Evolutionary conservation across 2,113 vertebrate species (phyloP).

Genomic region (Campylomormyrus numenius): DNA sequence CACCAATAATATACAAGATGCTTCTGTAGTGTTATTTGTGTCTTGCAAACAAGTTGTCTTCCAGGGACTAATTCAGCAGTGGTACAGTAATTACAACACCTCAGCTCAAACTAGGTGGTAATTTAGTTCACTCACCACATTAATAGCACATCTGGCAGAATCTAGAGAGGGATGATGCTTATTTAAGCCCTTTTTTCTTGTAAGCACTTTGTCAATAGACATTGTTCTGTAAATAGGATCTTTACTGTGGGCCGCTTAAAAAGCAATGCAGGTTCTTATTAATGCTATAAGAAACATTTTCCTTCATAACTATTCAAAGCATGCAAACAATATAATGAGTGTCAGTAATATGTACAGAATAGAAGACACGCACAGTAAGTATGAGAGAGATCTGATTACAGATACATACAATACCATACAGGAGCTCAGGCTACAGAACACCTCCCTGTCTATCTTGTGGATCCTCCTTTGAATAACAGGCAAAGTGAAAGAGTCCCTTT

Average conservation of each 20-base stretch:
- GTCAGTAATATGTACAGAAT: not conserved
- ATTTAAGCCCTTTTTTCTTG: not conserved
- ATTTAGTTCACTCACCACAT: not conserved
- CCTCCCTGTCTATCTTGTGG: not conserved
- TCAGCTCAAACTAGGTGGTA: not conserved
- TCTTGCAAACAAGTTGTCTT: not conserved
- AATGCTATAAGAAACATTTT: not conserved
- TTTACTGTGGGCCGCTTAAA: not conserved
- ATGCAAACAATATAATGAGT: not conserved
- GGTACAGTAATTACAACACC: not conserved
- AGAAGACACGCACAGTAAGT: not conserved
- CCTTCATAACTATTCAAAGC: not conserved
- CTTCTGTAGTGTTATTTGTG: not conserved
- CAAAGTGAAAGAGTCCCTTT: not conserved
- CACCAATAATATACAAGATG: not conserved
- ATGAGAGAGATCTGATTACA: not conserved
- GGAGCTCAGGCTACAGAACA: not conserved
- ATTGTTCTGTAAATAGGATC: not conserved
- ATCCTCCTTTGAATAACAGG: not conserved
- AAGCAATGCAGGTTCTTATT: not conserved
- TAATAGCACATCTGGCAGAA: slow-evolving; percentile 2
- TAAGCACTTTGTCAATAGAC: not conserved
- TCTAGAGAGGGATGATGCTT: not conserved
- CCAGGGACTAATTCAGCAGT: not conserved
- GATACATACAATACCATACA: not conserved